Percentiles rank a stretch among this genome's conserved stretches.
Evolutionary conservation across 2,797 vertebrate species (phyloP).

Genomic region (Hapalemur alaotrensis): DNA sequence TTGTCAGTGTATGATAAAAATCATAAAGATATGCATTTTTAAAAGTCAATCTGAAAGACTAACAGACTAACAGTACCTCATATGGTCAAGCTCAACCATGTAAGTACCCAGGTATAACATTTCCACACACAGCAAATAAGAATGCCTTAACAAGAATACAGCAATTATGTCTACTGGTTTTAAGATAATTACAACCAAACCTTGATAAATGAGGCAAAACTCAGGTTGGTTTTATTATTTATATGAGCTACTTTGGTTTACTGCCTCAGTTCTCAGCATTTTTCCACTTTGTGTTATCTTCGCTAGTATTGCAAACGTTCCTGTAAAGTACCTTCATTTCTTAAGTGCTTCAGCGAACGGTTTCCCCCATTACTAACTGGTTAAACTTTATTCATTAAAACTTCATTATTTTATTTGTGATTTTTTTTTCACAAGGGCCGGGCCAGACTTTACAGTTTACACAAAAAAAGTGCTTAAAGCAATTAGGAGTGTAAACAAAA

Average conservation of each 20-base stretch:
- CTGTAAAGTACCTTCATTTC: conserved; percentile 67
- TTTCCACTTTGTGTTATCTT: not conserved
- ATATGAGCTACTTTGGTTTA: conserved; percentile 57
- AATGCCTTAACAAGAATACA: conserved; percentile 48
- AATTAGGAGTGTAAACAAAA: conserved; percentile 78
- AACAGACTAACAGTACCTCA: conserved; percentile 61
- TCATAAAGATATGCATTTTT: conserved; percentile 37
- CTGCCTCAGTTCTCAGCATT: conserved; percentile 42
- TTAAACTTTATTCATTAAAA: conserved; percentile 57
- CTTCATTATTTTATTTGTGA: conserved; percentile 70
- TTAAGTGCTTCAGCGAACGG: conserved; percentile 69
- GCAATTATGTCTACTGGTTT: not conserved
- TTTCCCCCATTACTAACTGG: conserved; percentile 1
- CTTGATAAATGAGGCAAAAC: conserved; percentile 53
- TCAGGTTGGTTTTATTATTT: conserved; percentile 37
- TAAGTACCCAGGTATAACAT: conserved; percentile 57
- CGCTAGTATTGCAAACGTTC: not conserved
- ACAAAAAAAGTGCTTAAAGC: conserved; percentile 77
- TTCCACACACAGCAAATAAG: conserved; percentile 49
- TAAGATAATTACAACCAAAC: conserved; percentile 46
- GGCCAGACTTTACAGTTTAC: conserved; percentile 70
- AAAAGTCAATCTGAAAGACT: conserved; percentile 47
- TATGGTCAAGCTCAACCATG: conserved; percentile 26
- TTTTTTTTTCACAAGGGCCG: conserved; percentile 63
- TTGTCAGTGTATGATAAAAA: conserved; percentile 32